Conservation (phyloP, 2,113 vertebrate genomes). For the Rhea pennata region DNA sequence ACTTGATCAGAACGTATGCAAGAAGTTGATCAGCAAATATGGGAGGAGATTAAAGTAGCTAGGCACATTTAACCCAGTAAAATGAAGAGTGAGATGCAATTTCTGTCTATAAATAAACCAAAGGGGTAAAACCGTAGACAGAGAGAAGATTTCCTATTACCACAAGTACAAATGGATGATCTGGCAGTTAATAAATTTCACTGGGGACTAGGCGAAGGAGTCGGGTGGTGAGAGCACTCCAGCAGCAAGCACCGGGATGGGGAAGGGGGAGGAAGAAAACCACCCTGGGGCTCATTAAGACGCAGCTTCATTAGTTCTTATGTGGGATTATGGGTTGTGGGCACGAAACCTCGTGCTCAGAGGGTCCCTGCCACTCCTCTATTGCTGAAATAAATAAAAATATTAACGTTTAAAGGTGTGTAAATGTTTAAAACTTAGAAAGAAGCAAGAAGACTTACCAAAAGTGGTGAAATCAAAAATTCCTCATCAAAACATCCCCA, state of each 20-base stretch:
- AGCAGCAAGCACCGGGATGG: accelerated
- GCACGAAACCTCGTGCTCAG: neutral
- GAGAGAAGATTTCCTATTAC: neutral
- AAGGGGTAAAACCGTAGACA: neutral
- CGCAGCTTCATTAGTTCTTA: neutral
- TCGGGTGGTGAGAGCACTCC: neutral
- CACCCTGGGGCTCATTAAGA: neutral
- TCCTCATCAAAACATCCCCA: neutral
- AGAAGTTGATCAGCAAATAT: neutral
- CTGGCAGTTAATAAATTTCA: neutral
- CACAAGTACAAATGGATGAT: neutral
- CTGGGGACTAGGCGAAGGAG: neutral
- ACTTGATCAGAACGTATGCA: neutral
- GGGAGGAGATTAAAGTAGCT: neutral
- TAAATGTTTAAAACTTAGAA: neutral
- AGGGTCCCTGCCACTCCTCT: neutral
- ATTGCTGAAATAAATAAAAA: neutral
- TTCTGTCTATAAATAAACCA: neutral
- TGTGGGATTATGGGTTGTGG: neutral
- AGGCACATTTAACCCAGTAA: accelerated
- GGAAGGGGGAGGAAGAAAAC: neutral
- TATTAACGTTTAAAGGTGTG: neutral
- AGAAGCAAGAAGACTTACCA: neutral
- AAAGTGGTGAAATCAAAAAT: neutral
- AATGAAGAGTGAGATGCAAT: neutral